These are phyloP conservation scores for Athalia circularis DNA, from an alignment of 2,888 invertebrate species.

Conservation along the genomic window DNA sequence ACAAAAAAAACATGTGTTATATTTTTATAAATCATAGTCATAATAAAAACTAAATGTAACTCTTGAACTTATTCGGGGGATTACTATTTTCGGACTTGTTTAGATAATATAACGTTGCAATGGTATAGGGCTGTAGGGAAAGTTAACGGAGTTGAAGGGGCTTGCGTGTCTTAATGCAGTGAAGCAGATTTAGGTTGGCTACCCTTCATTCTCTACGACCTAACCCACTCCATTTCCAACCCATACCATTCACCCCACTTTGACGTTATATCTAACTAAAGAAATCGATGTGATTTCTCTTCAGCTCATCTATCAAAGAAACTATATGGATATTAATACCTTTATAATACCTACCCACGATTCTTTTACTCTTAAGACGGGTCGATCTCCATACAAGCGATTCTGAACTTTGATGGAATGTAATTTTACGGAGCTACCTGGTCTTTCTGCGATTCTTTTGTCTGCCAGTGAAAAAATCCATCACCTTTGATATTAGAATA, in stretches of 20 bases:
- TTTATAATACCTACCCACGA: too few relatives aligned
- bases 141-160: slow-evolving; percentile 52
- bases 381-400: too few relatives aligned
- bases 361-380: too few relatives aligned
- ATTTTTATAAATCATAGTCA: too few relatives aligned
- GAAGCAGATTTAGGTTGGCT: slow-evolving; percentile 64
- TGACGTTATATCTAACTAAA: background rate
- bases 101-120: slow-evolving; percentile 53
- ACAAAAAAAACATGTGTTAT: too few relatives aligned
- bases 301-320: too few relatives aligned
- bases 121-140: slow-evolving; percentile 39
- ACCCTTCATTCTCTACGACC: slow-evolving; percentile 3
- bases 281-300: background rate
- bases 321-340: too few relatives aligned
- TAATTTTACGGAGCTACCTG: too few relatives aligned
- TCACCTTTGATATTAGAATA: background rate
- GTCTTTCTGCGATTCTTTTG: too few relatives aligned
- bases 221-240: background rate
- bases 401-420: too few relatives aligned
- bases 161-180: slow-evolving; percentile 59
- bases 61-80: slow-evolving; percentile 29
- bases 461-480: background rate
- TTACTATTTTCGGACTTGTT: slow-evolving; percentile 55
- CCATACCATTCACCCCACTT: too few relatives aligned
- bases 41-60: background rate